Percentiles rank a stretch among this genome's conserved stretches.
phyloP scores from a whole-genome alignment of 2,113 vertebrate species.

The Pluvialis apricaria region DNA sequence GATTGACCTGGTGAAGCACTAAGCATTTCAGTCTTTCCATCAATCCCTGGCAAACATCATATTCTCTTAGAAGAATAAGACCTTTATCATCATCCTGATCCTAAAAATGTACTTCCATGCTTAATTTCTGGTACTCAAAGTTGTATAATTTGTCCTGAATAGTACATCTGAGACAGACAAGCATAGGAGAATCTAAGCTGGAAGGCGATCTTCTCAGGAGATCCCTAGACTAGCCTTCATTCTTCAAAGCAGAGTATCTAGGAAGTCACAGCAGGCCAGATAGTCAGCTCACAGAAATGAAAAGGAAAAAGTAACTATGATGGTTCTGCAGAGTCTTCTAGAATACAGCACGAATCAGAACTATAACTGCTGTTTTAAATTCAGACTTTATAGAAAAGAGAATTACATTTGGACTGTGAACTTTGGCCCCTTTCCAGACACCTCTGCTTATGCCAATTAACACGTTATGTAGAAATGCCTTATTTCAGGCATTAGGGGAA shows the following conservation, averaged over 20 bases:
- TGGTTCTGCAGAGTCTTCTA: not conserved
- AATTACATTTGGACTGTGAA: not conserved
- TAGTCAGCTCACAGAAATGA: not conserved
- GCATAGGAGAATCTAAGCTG: not conserved
- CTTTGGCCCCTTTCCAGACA: not conserved
- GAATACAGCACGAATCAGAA: not conserved
- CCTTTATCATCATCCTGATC: not conserved
- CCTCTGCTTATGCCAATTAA: not conserved
- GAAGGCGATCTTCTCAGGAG: not conserved
- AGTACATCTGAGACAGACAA: not conserved
- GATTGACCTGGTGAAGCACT: not conserved
- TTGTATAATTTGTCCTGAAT: not conserved
- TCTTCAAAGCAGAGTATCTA: not conserved
- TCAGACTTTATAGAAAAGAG: not conserved
- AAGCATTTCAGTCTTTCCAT: not conserved
- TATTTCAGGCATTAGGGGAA: not conserved
- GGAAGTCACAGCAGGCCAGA: not conserved
- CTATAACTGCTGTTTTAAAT: not conserved
- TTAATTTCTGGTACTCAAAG: not conserved
- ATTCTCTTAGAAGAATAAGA: not conserved
- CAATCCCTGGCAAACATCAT: not conserved
- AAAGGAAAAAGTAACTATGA: not conserved
- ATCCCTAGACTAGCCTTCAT: not conserved
- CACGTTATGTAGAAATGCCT: not conserved
- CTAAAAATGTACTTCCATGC: not conserved